Evolutionary conservation across 1,140 invertebrate species (phyloP).

Genomic region (Vollenhovia emeryi): DNA sequence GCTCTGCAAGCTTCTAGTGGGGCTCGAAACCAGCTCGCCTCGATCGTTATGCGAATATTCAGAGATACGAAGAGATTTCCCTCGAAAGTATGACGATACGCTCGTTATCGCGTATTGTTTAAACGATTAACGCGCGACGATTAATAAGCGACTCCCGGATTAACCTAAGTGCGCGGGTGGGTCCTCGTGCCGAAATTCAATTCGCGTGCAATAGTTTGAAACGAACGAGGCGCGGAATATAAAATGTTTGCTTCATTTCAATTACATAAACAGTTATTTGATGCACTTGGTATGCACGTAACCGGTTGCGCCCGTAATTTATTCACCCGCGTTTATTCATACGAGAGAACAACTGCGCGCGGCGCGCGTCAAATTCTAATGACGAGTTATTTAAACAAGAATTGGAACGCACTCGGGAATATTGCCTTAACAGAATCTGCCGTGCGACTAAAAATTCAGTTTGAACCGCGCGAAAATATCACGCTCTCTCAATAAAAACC

Average conservation of each 20-base stretch:
- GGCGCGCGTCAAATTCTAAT: background rate
- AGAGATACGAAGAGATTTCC: constrained; percentile 34
- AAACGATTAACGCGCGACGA: constrained; percentile 17
- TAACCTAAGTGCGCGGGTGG: background rate
- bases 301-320: background rate
- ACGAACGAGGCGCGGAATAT: background rate
- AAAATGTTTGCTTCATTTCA: background rate
- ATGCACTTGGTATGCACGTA: background rate
- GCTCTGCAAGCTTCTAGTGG: constrained; percentile 63
- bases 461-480: background rate
- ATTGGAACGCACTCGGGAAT: background rate
- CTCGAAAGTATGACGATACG: constrained; percentile 66
- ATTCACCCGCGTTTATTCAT: background rate
- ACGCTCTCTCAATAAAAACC: background rate
- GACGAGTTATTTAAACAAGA: background rate
- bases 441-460: background rate
- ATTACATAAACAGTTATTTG: background rate
- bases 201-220: background rate
- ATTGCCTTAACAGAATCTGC: background rate
- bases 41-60: constrained; percentile 66
- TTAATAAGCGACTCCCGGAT: constrained; percentile 14
- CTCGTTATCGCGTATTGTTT: constrained; percentile 49
- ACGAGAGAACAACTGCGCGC: background rate
- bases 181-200: constrained; percentile 10
- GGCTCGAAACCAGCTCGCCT: constrained; percentile 38